Percentiles rank a stretch among this genome's conserved stretches.
phyloP scores from a whole-genome alignment of 2,113 vertebrate species.

The Callopanchax toddi region DNA sequence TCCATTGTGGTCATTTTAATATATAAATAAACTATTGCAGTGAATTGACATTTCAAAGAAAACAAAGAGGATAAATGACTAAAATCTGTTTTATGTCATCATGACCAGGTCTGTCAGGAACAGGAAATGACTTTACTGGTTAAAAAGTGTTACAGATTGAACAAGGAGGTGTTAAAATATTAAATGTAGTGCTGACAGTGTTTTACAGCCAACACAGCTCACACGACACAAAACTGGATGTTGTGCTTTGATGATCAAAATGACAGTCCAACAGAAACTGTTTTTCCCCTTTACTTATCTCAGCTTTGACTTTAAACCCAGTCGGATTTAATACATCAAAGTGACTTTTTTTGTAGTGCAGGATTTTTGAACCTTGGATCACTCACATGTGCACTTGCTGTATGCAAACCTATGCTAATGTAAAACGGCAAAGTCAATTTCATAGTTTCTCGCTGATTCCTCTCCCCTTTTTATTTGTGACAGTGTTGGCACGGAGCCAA shows the following conservation, averaged over 20 bases:
- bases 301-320: constrained; percentile 33
- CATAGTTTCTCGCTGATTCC: constrained; percentile 7
- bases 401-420: constrained; percentile 22
- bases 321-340: neutral
- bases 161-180: neutral
- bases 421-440: constrained; percentile 45
- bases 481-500: constrained; percentile 28
- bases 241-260: constrained; percentile 6
- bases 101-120: too few relatives aligned
- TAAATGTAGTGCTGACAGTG: constrained; percentile 12
- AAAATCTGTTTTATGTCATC: too few relatives aligned
- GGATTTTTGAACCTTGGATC: constrained; percentile 19
- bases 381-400: neutral
- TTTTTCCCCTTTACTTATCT: neutral
- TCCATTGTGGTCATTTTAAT: too few relatives aligned
- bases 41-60: too few relatives aligned
- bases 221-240: neutral
- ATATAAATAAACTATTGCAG: too few relatives aligned
- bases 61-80: too few relatives aligned
- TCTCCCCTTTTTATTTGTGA: constrained; percentile 5
- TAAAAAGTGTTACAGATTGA: too few relatives aligned
- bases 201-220: constrained; percentile 6
- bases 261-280: constrained; percentile 1
- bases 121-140: too few relatives aligned
- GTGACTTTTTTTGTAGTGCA: neutral